A percentile compares a stretch with the other conserved stretches of the same genome.
Conservation (phyloP, 1,140 invertebrate genomes). For the Zaprionus camerounensis region DNA sequence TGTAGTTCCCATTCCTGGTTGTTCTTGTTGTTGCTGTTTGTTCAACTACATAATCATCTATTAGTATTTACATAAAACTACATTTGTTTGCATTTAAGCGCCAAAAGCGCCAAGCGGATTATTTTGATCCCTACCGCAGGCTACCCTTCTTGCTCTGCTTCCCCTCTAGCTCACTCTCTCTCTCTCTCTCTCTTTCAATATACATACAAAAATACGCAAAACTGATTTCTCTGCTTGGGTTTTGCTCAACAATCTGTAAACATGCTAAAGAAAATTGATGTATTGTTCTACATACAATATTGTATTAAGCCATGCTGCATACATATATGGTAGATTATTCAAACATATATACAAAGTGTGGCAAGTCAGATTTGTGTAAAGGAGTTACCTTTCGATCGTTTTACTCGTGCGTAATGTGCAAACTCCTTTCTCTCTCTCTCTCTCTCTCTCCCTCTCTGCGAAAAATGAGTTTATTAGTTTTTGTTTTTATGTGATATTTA, state of each 20-base stretch:
- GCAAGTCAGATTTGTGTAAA: conserved; percentile 14
- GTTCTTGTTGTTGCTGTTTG: conserved; percentile 68
- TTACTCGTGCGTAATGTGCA: conserved; percentile 16
- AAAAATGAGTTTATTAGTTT: conserved; percentile 5
- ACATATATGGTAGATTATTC: conserved; percentile 14
- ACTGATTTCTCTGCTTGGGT: conserved; percentile 28
- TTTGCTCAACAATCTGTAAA: conserved; percentile 40
- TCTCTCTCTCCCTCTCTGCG: background rate
- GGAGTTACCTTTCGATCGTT: conserved; percentile 37
- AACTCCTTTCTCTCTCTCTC: background rate
- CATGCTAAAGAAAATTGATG: conserved; percentile 57
- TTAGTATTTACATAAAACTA: conserved; percentile 82
- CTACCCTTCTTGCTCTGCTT: background rate
- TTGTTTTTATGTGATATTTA: conserved; percentile 28
- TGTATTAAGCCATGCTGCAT: background rate
- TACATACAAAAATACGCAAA: conserved; percentile 14
- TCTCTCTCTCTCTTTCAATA: background rate
- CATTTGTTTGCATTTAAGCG: conserved; percentile 80
- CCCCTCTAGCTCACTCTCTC: background rate
- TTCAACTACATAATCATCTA: conserved; percentile 81
- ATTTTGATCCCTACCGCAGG: conserved; percentile 40
- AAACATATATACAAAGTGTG: background rate
- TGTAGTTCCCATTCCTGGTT: conserved; percentile 23
- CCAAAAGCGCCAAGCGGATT: conserved; percentile 68
- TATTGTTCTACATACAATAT: conserved; percentile 43